Evolutionary conservation across 2,888 invertebrate genomes (phyloP).

Genomic region (Gerris lacustris): DNA sequence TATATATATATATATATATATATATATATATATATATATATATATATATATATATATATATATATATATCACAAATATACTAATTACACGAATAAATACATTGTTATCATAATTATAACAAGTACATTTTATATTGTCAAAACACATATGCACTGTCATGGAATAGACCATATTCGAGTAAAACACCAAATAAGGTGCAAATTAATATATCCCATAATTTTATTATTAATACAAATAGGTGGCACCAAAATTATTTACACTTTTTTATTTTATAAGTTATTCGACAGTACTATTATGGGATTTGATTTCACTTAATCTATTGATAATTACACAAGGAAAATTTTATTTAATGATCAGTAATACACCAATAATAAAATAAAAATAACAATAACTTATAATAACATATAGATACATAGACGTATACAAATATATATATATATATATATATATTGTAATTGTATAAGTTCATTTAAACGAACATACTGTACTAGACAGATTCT

Average conservation of each 20-base stretch:
- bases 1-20: constrained; percentile 12
- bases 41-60: constrained; percentile 13
- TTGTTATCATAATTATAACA: constrained; percentile 10
- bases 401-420: too few relatives aligned
- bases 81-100: constrained; percentile 9
- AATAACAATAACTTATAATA: too few relatives aligned
- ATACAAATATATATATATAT: too few relatives aligned
- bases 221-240: not conserved
- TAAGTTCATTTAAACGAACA: too few relatives aligned
- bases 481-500: too few relatives aligned
- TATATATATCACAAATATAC: constrained; percentile 1
- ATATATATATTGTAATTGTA: too few relatives aligned
- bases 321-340: too few relatives aligned
- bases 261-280: not conserved
- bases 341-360: too few relatives aligned
- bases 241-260: not conserved
- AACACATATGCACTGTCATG: constrained; percentile 19
- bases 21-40: constrained; percentile 18
- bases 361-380: too few relatives aligned
- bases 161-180: constrained; percentile 21
- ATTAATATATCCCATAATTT: too few relatives aligned
- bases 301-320: not conserved
- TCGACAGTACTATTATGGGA: not conserved
- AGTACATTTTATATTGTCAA: constrained; percentile 21
- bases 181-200: constrained; percentile 2